phyloP scores from a whole-genome alignment of 2,113 vertebrate species.

The Harpagus bidentatus region DNA sequence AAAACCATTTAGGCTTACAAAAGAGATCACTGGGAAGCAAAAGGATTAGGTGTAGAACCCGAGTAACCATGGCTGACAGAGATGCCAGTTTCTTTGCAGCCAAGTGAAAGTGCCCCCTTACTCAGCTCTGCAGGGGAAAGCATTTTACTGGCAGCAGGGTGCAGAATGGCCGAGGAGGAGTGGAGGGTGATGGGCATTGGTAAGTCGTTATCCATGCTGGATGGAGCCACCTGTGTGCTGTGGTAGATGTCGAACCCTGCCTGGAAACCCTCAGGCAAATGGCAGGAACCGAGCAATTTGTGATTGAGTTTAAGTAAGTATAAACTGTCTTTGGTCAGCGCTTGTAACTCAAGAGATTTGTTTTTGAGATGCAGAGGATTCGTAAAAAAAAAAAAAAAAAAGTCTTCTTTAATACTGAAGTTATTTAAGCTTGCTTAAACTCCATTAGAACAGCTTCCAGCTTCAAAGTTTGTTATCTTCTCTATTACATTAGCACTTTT shows the following conservation, averaged over 20 bases:
- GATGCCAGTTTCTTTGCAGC: background rate
- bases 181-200: accelerated
- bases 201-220: accelerated
- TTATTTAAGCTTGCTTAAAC: background rate
- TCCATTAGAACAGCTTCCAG: background rate
- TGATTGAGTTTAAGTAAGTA: background rate
- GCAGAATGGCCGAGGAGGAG: background rate
- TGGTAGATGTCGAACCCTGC: background rate
- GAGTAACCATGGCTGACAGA: background rate
- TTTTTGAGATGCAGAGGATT: background rate
- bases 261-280: background rate
- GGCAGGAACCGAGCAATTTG: background rate
- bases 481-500: background rate
- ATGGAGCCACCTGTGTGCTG: background rate
- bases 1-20: background rate
- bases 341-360: background rate
- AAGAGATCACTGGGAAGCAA: background rate
- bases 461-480: background rate
- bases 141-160: accelerated
- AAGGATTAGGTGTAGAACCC: background rate
- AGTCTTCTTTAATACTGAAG: background rate
- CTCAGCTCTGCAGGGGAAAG: background rate
- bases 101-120: accelerated
- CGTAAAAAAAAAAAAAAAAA: background rate
- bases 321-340: background rate